Evolutionary conservation across 2,888 invertebrate genomes (phyloP).

Genomic region (Aradus depressus): DNA sequence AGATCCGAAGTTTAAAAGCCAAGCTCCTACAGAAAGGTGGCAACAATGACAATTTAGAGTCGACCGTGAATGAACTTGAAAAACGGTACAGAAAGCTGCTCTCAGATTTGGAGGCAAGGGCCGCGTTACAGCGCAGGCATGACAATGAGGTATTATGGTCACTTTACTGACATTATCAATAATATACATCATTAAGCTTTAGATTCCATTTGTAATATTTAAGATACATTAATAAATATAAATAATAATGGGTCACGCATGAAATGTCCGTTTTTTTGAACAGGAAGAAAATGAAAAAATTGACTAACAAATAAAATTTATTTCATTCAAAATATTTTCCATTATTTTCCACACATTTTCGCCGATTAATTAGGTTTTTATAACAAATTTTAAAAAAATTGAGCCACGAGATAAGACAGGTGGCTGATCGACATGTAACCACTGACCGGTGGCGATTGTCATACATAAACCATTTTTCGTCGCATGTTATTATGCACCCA

Average conservation of each 20-base stretch:
- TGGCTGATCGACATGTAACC: no score
- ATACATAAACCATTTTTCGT: no score
- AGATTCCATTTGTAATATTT: background rate
- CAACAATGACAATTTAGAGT: constrained; percentile 1
- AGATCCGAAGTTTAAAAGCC: no score
- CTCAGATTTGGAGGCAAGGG: constrained; percentile 2
- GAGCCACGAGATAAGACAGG: no score
- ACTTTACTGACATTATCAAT: background rate
- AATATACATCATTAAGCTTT: background rate
- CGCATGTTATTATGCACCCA: no score
- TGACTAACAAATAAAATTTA: no score
- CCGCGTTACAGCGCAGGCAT: constrained; percentile 1
- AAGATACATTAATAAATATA: background rate
- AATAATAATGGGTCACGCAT: background rate
- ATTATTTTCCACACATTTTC: no score
- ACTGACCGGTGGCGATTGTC: no score
- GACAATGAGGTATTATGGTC: constrained; percentile 3
- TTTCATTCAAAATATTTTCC: no score
- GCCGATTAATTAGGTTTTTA: no score
- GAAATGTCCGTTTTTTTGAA: background rate
- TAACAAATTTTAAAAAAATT: no score
- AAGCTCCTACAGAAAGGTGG: no score
- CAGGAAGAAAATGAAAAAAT: background rate
- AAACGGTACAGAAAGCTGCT: constrained; percentile 8
- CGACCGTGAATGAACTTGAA: constrained; percentile 5